Conservation (phyloP, 2,797 vertebrate species). For the Cyprinodon diabolis region DNA sequence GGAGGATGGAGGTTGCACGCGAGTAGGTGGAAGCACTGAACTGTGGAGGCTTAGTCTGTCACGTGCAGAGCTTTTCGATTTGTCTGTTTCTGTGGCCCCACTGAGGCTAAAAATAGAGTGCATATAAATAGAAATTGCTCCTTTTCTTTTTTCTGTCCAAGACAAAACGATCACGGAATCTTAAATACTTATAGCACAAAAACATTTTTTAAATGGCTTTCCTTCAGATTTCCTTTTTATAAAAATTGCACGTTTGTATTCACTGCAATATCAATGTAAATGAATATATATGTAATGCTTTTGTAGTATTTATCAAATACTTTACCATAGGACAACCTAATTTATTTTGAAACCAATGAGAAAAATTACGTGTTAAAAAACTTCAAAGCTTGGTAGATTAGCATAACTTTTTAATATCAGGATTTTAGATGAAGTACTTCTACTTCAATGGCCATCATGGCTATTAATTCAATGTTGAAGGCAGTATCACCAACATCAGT, state of each 20-base stretch:
- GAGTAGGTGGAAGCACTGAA: conserved; percentile 19
- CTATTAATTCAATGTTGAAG: no score
- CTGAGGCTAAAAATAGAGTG: conserved; percentile 89
- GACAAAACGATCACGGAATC: conserved; percentile 16
- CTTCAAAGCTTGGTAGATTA: no score
- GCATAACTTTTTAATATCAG: no score
- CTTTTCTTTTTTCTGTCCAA: conserved; percentile 39
- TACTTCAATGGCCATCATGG: no score
- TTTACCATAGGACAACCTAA: background rate
- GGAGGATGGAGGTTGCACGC: background rate
- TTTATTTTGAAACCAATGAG: no score
- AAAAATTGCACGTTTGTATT: background rate
- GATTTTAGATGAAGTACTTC: no score
- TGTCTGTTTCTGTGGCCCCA: conserved; percentile 89
- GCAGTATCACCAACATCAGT: no score
- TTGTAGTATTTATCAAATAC: background rate
- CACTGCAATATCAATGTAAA: background rate
- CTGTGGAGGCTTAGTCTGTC: conserved; percentile 46
- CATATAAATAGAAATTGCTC: conserved; percentile 63
- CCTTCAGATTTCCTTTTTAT: conserved; percentile 1
- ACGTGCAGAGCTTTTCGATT: conserved; percentile 64
- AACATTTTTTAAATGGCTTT: conserved; percentile 12
- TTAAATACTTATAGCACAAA: conserved; percentile 11
- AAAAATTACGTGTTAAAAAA: no score
- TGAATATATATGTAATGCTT: conserved; percentile 17